Percentiles rank a stretch among this genome's conserved stretches.
phyloP scores from a whole-genome alignment of 2,888 invertebrate genomes.

The Idaea biselata region DNA sequence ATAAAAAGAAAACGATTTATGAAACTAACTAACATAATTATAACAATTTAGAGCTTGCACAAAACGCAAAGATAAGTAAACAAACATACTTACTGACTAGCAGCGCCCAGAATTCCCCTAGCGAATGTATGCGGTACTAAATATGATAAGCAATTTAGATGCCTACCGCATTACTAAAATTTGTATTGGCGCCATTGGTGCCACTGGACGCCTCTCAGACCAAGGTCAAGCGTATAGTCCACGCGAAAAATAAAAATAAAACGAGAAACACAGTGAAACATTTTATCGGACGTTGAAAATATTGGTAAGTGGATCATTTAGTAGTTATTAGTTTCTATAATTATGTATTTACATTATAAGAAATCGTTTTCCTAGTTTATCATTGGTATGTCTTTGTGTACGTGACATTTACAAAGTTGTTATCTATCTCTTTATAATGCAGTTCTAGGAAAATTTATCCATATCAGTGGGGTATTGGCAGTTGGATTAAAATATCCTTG shows the following conservation, averaged over 20 bases:
- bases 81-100: background rate
- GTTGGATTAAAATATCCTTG: no score
- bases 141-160: background rate
- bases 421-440: no score
- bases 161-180: background rate
- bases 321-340: background rate
- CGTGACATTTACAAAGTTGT: no score
- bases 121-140: background rate
- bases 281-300: background rate
- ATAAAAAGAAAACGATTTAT: background rate
- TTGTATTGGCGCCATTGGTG: background rate
- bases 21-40: background rate
- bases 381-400: background rate
- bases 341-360: background rate
- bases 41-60: background rate
- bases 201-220: background rate
- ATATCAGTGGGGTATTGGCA: no score
- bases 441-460: no score
- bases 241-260: background rate
- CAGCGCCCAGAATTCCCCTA: background rate
- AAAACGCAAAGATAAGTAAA: background rate
- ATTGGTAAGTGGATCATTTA: background rate
- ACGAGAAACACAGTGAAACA: background rate
- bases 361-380: background rate
- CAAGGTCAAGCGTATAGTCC: background rate